phyloP scores from a whole-genome alignment of 2,113 vertebrate species.

The Macroglossus sobrinus region DNA sequence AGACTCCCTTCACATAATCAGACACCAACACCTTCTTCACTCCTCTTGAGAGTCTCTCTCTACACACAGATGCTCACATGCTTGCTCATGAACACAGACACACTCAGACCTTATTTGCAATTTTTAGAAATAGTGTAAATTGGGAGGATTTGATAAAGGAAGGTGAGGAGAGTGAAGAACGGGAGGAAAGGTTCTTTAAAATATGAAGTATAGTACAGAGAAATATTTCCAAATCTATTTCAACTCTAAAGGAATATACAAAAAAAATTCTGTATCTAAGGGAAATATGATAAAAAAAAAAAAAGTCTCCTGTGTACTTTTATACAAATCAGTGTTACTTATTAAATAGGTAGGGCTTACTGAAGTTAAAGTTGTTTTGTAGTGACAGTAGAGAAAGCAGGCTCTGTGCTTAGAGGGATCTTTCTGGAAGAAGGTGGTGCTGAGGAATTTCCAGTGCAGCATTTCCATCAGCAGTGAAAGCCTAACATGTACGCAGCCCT shows the following conservation, averaged over 20 bases:
- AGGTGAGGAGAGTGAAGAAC: not conserved
- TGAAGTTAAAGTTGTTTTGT: not conserved
- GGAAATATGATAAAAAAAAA: not conserved
- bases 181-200: not conserved
- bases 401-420: not conserved
- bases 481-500: not conserved
- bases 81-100: not conserved
- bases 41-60: not conserved
- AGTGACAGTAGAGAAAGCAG: not conserved
- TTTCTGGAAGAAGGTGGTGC: not conserved
- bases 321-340: not conserved
- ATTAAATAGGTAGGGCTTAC: not conserved
- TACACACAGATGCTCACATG: not conserved
- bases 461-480: not conserved
- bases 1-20: not conserved
- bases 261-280: not conserved
- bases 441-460: not conserved
- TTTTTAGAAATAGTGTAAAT: not conserved
- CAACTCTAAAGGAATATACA: not conserved
- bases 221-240: not conserved
- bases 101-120: not conserved
- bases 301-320: not conserved
- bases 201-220: not conserved
- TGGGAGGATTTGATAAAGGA: not conserved
- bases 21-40: not conserved